Base-by-base conservation (phyloP, 1,140 invertebrate species). In the Cyrtorhinus lividipennis region DNA sequence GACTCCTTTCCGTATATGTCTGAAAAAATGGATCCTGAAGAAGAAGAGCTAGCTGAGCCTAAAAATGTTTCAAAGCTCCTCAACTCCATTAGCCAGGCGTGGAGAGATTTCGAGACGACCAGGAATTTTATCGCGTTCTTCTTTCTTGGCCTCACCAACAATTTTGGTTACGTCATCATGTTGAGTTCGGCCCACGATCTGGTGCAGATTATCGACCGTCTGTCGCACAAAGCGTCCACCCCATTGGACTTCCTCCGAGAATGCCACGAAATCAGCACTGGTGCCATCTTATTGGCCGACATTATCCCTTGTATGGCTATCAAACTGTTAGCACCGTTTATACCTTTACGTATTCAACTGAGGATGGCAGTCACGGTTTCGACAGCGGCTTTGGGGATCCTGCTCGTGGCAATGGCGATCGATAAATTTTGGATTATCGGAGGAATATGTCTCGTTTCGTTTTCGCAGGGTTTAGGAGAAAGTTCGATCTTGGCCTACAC, bases 131-230 rank as follows among this genome's bases (percentile, higher is more conserved):
- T 65, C 15, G 80, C 81, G 1, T 87, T 82, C 68, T 88, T 89
- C 88, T 74, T 92, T 1, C 74, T 93, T 3, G 90, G 90, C n/a
- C 72, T 93, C 1, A 88, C 86, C 71, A 93, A 92, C 71, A 92
- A 93, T 74, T 92, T 87, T 76, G 87, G 87, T 48, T 92, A 92
- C 74, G 88, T 92, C 18, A 83, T 93, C 1, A 92, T 93, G 88
- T 74, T 93, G 15, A 87, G 83, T 71, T 88, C 88, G 0, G 90
- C 90, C 1, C 83, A 88, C 72, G 89, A 92, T 72, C 88, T 92
- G 62, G 44, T 65, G 5, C 12, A 30, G 0, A 56, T 26, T 13
- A 20, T 56, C 44, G 61, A 65, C 44, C 10, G 15, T 1, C 25
- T 60, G 0, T 45, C 58, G 10, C 0, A 12, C 12, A 44, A 58